phyloP scores from a whole-genome alignment of 2,888 invertebrate species.

The Lordiphosa andalusiaca region DNA sequence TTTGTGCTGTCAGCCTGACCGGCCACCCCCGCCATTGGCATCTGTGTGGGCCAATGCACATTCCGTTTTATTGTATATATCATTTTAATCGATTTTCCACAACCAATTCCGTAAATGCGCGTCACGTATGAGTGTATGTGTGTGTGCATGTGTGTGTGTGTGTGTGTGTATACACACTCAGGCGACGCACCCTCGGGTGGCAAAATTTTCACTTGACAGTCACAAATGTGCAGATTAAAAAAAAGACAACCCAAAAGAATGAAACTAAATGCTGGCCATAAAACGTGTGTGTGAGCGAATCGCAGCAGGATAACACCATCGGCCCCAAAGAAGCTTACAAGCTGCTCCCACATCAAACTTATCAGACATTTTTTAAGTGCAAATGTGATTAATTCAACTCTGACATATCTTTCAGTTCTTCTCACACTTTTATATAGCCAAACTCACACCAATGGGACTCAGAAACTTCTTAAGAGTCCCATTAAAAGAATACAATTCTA shows the following conservation, averaged over 20 bases:
- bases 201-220: constrained; percentile 46
- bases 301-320: background rate
- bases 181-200: constrained; percentile 28
- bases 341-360: too few species aligned
- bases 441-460: too few species aligned
- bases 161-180: constrained; percentile 13
- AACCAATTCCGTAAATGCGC: constrained; percentile 65
- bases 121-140: constrained; percentile 24
- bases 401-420: too few species aligned
- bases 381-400: too few species aligned
- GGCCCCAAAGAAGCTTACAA: too few species aligned
- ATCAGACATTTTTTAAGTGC: too few species aligned
- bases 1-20: constrained; percentile 29
- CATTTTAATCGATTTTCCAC: constrained; percentile 79
- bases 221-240: constrained; percentile 54
- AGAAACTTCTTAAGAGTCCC: too few species aligned
- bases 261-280: constrained; percentile 30
- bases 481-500: too few species aligned
- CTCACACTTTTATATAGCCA: too few species aligned
- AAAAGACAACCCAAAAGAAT: constrained; percentile 27
- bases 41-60: constrained; percentile 30
- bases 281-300: constrained; percentile 11
- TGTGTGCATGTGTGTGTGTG: constrained; percentile 4
- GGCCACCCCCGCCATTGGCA: constrained; percentile 7
- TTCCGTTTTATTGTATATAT: constrained; percentile 47